Evolutionary conservation across 2,797 vertebrate species (phyloP), one percentile per base, ranked within the genome.

Genomic region (Nannoperca australis): DNA sequence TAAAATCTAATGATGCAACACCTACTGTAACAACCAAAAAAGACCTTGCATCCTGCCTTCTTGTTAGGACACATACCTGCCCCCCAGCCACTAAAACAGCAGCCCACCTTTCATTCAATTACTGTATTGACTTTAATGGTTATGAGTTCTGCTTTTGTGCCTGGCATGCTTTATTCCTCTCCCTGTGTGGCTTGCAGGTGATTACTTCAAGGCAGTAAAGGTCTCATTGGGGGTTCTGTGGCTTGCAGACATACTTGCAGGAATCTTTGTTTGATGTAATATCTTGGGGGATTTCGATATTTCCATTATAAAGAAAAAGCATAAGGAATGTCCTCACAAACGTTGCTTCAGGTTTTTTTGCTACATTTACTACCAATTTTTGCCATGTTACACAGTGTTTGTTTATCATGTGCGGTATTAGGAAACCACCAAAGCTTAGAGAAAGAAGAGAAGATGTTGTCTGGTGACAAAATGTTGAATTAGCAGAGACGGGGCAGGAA

Each of bases 121-220:
- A 88, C 88, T 81, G 58, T 78, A 83, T 81, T 79, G 88, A 87
- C 86, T 91, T 88, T 90, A 93, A 93, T 88, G 90, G 89, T 86
- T 89, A 91, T 89, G 78, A 85, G 80, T 88, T 89, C 90, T 85
- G 72, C 70, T 85, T 89, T 90, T 85, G 81, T 79, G 65, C 69
- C 83, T 73, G 76, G 51, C 78, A 66, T 76, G 78, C 80, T 84
- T 85, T 81, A 74, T 86, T 84, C 77, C 62, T 84, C 87, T 88
- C 89, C 74, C 79, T n/a, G 72, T 90, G 90, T 85, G 84, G 84
- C 78, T 74, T 79, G 84, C 81, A 83, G 84, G 88, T 89, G 89
- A 92, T 93, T 90, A 93, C 87, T 86, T 85, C 77, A 84, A 87
- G 82, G 85, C 82, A 85, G 80, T 88, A 88, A 90, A 90, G 85